Conservation (phyloP, 2,113 vertebrate species). For the Andinoacara biseriatus region DNA sequence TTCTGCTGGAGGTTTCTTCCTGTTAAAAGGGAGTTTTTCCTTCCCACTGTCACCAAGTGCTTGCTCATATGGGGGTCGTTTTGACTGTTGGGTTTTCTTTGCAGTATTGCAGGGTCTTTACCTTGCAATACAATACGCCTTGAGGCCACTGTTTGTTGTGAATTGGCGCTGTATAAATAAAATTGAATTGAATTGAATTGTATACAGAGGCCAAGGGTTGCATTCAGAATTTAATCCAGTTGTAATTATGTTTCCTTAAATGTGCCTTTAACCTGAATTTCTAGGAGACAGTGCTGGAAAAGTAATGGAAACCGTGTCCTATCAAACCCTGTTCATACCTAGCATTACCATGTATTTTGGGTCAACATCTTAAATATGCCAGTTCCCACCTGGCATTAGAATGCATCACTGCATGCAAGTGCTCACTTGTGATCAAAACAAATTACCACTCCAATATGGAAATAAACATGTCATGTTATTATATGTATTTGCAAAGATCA, state of each 20-base stretch:
- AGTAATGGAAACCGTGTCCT: neutral
- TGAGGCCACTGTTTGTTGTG: too few relatives aligned
- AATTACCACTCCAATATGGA: neutral
- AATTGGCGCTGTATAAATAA: too few relatives aligned
- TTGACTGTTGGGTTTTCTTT: too few relatives aligned
- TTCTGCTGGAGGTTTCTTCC: too few relatives aligned
- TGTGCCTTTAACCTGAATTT: neutral
- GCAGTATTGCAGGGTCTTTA: too few relatives aligned
- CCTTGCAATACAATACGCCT: too few relatives aligned
- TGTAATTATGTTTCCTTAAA: neutral
- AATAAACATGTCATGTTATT: neutral
- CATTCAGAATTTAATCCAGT: neutral
- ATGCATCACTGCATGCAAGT: neutral
- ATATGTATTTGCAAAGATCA: neutral
- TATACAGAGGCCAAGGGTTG: neutral
- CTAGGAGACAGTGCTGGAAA: neutral
- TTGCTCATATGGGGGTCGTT: too few relatives aligned
- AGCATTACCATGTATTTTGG: neutral
- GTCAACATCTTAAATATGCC: too few relatives aligned
- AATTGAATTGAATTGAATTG: too few relatives aligned
- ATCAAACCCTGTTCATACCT: too few relatives aligned
- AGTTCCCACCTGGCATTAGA: neutral
- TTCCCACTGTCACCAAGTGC: too few relatives aligned
- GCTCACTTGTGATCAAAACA: neutral
- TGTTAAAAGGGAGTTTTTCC: too few relatives aligned